Evolutionary conservation across 2,888 invertebrate genomes (phyloP).

Genomic region (Choreutis nemorana): DNA sequence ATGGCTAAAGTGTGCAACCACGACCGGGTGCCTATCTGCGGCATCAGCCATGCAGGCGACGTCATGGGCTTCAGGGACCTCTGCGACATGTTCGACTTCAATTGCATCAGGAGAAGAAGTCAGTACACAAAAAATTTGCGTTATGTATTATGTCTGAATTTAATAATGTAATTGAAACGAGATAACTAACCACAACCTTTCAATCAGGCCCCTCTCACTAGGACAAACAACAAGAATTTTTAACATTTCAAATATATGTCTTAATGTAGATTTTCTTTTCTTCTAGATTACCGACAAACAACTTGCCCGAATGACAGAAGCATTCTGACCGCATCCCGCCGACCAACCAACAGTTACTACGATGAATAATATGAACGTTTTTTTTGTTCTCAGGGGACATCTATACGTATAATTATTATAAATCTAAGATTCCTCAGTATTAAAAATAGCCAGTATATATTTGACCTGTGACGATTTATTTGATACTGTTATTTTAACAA

Average conservation of each 20-base stretch:
- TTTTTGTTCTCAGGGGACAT: not conserved
- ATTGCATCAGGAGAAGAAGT: constrained; percentile 53
- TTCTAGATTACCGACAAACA: constrained; percentile 55
- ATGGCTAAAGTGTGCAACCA: constrained; percentile 60
- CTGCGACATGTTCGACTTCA: constrained; percentile 58
- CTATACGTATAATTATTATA: too few species aligned
- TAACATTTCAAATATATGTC: too few species aligned
- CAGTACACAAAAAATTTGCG: constrained; percentile 12
- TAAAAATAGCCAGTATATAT: too few species aligned
- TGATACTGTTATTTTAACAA: too few species aligned
- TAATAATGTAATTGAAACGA: not conserved
- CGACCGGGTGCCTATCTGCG: constrained; percentile 51
- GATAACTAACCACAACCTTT: constrained; percentile 1
- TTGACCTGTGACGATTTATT: too few species aligned
- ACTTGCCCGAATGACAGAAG: constrained; percentile 49
- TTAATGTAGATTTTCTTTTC: constrained; percentile 1
- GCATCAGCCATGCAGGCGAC: constrained; percentile 51
- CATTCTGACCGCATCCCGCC: constrained; percentile 41
- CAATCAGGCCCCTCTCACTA: too few species aligned
- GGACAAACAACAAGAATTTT: too few species aligned
- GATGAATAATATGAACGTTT: constrained; percentile 28
- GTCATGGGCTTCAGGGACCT: constrained; percentile 54
- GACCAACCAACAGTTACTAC: constrained; percentile 46
- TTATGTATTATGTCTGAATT: not conserved
- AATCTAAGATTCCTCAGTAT: too few species aligned